Percentiles rank a stretch among this genome's conserved stretches.
phyloP scores from a whole-genome alignment of 2,113 vertebrate species.

The Sebastes schlegelii region DNA sequence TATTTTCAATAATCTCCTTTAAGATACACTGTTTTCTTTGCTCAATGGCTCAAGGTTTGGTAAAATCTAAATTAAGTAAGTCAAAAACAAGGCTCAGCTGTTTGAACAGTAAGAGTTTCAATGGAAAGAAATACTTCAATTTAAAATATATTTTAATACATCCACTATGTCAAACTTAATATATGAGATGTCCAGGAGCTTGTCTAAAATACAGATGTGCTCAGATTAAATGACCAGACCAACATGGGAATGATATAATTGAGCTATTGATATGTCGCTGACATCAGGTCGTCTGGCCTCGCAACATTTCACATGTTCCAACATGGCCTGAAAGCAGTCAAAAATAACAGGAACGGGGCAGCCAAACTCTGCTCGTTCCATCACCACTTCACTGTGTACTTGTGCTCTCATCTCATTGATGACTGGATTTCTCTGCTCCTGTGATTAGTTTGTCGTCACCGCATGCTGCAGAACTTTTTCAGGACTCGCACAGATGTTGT shows the following conservation, averaged over 20 bases:
- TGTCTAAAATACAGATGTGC: background rate
- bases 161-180: background rate
- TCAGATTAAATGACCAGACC: background rate
- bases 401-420: conserved; percentile 24
- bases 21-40: background rate
- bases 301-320: conserved; percentile 7
- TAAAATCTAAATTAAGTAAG: background rate
- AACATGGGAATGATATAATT: background rate
- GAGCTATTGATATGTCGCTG: background rate
- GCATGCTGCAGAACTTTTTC: conserved; percentile 13
- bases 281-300: conserved; percentile 12
- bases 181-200: background rate
- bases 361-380: conserved; percentile 37
- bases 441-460: conserved; percentile 33
- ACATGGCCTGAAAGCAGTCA: conserved; percentile 47
- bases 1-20: background rate
- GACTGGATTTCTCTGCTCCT: conserved; percentile 40
- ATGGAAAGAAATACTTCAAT: background rate
- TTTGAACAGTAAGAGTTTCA: background rate
- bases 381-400: conserved; percentile 44
- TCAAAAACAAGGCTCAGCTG: background rate
- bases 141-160: background rate
- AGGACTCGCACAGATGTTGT: conserved; percentile 1
- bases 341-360: conserved; percentile 43
- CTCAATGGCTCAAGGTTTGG: background rate